phyloP scores from a whole-genome alignment of 2,888 invertebrate species.

The Andrena dorsata region DNA sequence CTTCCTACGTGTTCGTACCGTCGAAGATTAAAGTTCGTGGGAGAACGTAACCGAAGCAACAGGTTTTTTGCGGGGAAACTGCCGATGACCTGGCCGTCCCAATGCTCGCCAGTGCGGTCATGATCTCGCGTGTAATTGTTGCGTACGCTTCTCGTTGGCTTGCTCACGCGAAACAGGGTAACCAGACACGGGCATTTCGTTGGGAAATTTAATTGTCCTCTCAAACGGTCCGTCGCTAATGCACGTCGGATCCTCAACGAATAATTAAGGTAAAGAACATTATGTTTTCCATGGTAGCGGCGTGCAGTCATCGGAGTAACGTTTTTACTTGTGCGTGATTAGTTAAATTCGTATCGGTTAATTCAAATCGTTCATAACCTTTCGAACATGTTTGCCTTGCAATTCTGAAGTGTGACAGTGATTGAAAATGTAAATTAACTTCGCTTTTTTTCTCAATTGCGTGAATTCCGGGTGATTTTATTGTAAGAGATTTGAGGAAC shows the following conservation, averaged over 20 bases:
- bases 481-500: too few relatives aligned
- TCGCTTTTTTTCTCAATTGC: too few relatives aligned
- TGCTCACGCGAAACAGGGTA: not conserved
- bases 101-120: conserved; percentile 9
- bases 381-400: too few relatives aligned
- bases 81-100: conserved; percentile 59
- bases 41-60: conserved; percentile 72
- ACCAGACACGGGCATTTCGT: not conserved
- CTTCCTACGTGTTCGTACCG: conserved; percentile 26
- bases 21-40: conserved; percentile 47
- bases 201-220: not conserved
- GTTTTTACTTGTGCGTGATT: not conserved
- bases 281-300: not conserved
- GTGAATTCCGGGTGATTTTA: too few relatives aligned
- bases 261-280: not conserved
- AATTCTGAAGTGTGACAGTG: too few relatives aligned
- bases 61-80: conserved; percentile 73
- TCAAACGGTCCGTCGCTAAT: not conserved
- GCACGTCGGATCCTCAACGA: not conserved
- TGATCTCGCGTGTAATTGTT: conserved; percentile 18
- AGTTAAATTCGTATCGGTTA: not conserved
- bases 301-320: not conserved
- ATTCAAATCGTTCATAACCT: too few relatives aligned
- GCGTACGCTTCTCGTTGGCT: conserved; percentile 1
- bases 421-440: not conserved